Percentiles rank a stretch among this genome's conserved stretches.
These are phyloP conservation scores for Mugil cephalus DNA, from an alignment of 2,113 vertebrate species.

Conservation along the genomic window DNA sequence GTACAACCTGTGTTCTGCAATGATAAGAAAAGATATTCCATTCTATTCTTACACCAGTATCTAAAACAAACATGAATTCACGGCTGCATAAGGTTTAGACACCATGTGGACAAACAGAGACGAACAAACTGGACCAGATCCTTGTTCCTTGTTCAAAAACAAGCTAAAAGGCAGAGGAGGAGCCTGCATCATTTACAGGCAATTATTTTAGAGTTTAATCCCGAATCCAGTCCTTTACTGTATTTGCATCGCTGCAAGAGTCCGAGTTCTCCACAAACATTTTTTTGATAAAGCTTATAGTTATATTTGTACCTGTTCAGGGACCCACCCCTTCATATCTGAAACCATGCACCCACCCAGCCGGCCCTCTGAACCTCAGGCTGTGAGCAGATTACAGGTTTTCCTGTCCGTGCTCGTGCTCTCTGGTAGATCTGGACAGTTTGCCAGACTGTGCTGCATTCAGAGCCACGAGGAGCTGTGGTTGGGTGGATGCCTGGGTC, in stretches of 20 bases:
- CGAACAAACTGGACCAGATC: slow-evolving; percentile 34
- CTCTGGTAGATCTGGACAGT: slow-evolving; percentile 30
- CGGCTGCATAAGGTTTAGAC: slow-evolving; percentile 20
- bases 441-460: slow-evolving; percentile 52
- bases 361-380: slow-evolving; percentile 32
- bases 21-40: too few relatives aligned
- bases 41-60: slow-evolving; percentile 36
- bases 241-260: too few relatives aligned
- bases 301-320: too few relatives aligned
- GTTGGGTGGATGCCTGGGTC: slow-evolving; percentile 61
- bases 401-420: slow-evolving; percentile 38
- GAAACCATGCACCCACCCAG: not conserved
- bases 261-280: too few relatives aligned
- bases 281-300: too few relatives aligned
- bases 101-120: slow-evolving; percentile 45
- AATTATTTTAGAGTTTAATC: too few relatives aligned
- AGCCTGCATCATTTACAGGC: too few relatives aligned
- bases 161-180: too few relatives aligned
- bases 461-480: slow-evolving; percentile 60
- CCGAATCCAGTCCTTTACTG: too few relatives aligned
- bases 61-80: slow-evolving; percentile 34
- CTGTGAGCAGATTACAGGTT: slow-evolving; percentile 39
- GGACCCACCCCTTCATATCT: not conserved
- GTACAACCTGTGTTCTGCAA: too few relatives aligned
- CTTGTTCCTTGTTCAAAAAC: too few relatives aligned